A percentile compares a stretch with the other conserved stretches of the same genome.
Conservation (phyloP, 1,140 invertebrate genomes). For the Sitobion miscanthi region DNA sequence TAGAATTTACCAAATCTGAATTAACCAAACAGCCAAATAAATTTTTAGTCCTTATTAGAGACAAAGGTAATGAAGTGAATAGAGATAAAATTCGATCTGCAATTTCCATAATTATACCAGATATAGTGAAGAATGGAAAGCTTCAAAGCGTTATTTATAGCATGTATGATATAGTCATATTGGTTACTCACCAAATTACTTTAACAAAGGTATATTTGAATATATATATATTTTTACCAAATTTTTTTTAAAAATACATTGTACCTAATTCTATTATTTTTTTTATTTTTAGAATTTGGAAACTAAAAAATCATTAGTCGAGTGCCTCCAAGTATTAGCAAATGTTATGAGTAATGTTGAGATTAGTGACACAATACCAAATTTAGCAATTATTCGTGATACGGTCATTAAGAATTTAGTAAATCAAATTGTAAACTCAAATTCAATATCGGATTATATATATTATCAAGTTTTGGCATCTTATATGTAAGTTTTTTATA, state of each 20-base stretch:
- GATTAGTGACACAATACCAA: constrained; percentile 44
- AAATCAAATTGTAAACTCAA: constrained; percentile 31
- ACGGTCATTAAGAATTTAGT: constrained; percentile 42
- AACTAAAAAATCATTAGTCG: constrained; percentile 30
- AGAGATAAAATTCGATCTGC: constrained; percentile 45
- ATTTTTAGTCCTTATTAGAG: constrained; percentile 49
- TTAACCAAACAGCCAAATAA: constrained; percentile 49
- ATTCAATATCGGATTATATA: constrained; percentile 21
- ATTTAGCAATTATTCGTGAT: constrained; percentile 48
- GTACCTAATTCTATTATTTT: neutral
- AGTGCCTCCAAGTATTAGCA: constrained; percentile 13
- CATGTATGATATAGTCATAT: constrained; percentile 47
- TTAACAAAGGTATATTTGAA: constrained; percentile 31
- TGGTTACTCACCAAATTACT: constrained; percentile 48
- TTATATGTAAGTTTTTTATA: constrained; percentile 35
- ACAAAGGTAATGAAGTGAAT: constrained; percentile 40
- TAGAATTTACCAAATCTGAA: constrained; percentile 43
- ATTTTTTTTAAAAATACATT: neutral
- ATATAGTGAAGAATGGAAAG: constrained; percentile 36
- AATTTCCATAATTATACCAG: constrained; percentile 32
- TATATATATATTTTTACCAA: neutral
- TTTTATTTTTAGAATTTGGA: constrained; percentile 19
- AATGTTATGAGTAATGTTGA: constrained; percentile 29
- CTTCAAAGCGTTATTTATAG: constrained; percentile 30
- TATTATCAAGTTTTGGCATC: constrained; percentile 46